These are phyloP conservation scores for Notarius lentiginosus DNA, from an alignment of 2,113 vertebrate genomes.

Conservation along the genomic window DNA sequence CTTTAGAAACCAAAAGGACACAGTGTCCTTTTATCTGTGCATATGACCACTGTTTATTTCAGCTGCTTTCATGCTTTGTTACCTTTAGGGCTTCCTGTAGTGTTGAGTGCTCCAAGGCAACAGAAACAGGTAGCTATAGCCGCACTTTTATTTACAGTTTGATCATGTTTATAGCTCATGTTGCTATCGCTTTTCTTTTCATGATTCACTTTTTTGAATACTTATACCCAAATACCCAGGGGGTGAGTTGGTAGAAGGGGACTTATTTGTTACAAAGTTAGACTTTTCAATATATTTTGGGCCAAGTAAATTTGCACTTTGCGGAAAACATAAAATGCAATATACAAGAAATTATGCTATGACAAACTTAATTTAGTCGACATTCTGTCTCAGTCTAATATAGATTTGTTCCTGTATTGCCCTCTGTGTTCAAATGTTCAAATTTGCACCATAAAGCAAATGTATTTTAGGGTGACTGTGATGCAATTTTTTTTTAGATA, in stretches of 20 bases:
- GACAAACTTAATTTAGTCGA: neutral
- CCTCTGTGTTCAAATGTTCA: neutral
- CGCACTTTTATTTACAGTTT: slow-evolving; percentile 29
- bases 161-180: slow-evolving; percentile 5
- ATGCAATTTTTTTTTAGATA: neutral
- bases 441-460: neutral
- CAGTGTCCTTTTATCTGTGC: neutral
- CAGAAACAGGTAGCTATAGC: neutral
- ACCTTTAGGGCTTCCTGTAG: neutral
- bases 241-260: neutral
- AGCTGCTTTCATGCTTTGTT: slow-evolving; percentile 19
- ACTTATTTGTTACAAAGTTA: neutral
- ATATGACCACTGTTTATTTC: slow-evolving; percentile 9
- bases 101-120: slow-evolving; percentile 1
- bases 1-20: neutral
- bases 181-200: neutral
- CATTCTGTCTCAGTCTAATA: neutral
- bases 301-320: neutral
- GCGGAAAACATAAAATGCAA: too few relatives aligned
- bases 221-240: neutral
- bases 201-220: neutral
- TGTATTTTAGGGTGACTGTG: neutral
- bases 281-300: slow-evolving; percentile 11
- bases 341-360: neutral
- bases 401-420: neutral